phyloP scores from a whole-genome alignment of 2,888 invertebrate species.

The Galeruca laticollis region DNA sequence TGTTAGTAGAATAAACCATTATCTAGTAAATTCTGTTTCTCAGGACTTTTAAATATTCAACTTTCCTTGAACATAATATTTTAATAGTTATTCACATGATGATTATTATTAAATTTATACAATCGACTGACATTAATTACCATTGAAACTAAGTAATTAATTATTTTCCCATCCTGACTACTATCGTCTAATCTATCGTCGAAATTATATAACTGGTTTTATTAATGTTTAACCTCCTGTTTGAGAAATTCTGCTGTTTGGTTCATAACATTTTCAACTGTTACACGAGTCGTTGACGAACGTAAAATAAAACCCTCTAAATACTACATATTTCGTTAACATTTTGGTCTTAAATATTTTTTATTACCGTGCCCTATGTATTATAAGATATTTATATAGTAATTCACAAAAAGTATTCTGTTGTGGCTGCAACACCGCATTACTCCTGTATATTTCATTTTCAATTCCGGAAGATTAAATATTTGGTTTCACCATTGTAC shows the following conservation, averaged over 20 bases:
- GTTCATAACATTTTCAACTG: constrained; percentile 26
- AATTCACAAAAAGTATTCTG: too few species aligned
- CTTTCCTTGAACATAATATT: background rate
- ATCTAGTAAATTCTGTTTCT: background rate
- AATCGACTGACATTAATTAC: constrained; percentile 15
- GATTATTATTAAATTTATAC: constrained; percentile 24
- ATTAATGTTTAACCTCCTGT: constrained; percentile 15
- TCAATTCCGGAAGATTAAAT: too few species aligned
- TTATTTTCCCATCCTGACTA: constrained; percentile 14
- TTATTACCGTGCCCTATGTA: too few species aligned
- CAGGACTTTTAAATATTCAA: background rate
- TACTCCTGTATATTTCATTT: too few species aligned
- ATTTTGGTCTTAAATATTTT: too few species aligned
- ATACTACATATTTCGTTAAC: too few species aligned
- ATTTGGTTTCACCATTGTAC: too few species aligned
- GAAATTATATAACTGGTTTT: constrained; percentile 24
- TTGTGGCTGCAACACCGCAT: too few species aligned
- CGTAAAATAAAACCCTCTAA: too few species aligned
- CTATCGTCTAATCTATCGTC: background rate
- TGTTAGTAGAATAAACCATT: background rate
- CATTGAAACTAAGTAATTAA: constrained; percentile 5
- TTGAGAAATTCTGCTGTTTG: constrained; percentile 13
- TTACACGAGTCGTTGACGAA: background rate
- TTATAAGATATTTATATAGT: too few species aligned
- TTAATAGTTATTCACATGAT: constrained; percentile 13